phyloP scores from a whole-genome alignment of 2,888 invertebrate genomes.

The Drosophila helvetica region DNA sequence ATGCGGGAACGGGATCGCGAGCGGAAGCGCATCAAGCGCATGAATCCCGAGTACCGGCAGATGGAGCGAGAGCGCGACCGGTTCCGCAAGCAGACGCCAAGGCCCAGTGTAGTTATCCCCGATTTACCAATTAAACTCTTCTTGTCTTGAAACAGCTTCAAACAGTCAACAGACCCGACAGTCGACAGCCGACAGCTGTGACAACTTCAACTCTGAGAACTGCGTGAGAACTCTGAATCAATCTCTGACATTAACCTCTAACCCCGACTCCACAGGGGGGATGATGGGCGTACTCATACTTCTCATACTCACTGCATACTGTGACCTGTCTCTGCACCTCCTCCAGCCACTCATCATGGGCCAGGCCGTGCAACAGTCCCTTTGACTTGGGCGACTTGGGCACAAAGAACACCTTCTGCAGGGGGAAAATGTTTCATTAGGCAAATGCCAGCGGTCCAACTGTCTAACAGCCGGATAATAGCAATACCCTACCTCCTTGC shows the following conservation, averaged over 20 bases:
- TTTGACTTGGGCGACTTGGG: constrained; percentile 71
- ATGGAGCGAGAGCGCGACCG: constrained; percentile 79
- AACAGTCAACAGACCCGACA: background rate
- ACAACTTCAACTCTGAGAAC: constrained; percentile 15
- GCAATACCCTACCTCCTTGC: constrained; percentile 74
- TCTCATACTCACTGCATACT: constrained; percentile 86
- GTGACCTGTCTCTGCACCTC: constrained; percentile 87
- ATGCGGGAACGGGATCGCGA: constrained; percentile 79
- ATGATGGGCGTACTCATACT: too few relatives aligned
- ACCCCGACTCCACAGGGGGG: background rate
- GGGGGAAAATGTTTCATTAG: constrained; percentile 3
- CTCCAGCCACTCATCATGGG: constrained; percentile 87
- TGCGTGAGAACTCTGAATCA: constrained; percentile 6
- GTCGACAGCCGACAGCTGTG: background rate
- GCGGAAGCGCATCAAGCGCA: constrained; percentile 75
- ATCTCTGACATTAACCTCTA: background rate
- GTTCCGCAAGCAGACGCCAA: constrained; percentile 79
- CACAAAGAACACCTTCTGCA: constrained; percentile 82
- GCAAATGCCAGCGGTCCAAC: background rate
- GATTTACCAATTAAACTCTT: constrained; percentile 20
- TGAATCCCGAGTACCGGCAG: constrained; percentile 79
- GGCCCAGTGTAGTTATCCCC: constrained; percentile 76
- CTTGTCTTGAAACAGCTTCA: constrained; percentile 45
- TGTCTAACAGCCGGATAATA: background rate
- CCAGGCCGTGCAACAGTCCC: constrained; percentile 82